Evolutionary conservation across 2,113 vertebrate species (phyloP).

Genomic region (Aphyosemion australe): DNA sequence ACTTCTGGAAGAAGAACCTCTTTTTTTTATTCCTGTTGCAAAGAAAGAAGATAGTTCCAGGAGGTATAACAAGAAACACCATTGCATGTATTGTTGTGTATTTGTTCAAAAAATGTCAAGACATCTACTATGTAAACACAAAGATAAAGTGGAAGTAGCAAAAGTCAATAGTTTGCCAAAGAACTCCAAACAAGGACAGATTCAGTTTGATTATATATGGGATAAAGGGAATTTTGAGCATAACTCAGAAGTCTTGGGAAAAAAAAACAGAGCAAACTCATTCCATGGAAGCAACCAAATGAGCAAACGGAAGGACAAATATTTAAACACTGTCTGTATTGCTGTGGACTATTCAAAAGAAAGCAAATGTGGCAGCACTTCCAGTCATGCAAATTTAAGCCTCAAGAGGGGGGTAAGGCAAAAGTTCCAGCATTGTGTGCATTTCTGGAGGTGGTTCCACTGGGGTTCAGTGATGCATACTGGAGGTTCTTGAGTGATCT

Average conservation of each 20-base stretch:
- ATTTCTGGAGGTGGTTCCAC: constrained; percentile 7
- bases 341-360: constrained; percentile 12
- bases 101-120: constrained; percentile 21
- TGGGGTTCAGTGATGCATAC: constrained; percentile 1
- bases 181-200: constrained; percentile 7
- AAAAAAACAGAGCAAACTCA: background rate
- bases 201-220: constrained; percentile 7
- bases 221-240: constrained; percentile 17
- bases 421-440: constrained; percentile 28
- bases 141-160: background rate
- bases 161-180: constrained; percentile 4
- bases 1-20: too few species aligned
- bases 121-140: constrained; percentile 2
- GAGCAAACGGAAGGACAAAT: background rate
- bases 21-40: constrained; percentile 12
- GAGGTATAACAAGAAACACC: background rate
- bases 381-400: constrained; percentile 16
- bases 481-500: constrained; percentile 25
- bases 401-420: background rate
- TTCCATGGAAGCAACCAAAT: constrained; percentile 9
- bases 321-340: background rate
- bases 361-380: constrained; percentile 4
- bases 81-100: constrained; percentile 4
- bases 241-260: background rate
- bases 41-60: background rate